Conservation (phyloP, 2,797 vertebrate species). For the Lerista edwardsae region DNA sequence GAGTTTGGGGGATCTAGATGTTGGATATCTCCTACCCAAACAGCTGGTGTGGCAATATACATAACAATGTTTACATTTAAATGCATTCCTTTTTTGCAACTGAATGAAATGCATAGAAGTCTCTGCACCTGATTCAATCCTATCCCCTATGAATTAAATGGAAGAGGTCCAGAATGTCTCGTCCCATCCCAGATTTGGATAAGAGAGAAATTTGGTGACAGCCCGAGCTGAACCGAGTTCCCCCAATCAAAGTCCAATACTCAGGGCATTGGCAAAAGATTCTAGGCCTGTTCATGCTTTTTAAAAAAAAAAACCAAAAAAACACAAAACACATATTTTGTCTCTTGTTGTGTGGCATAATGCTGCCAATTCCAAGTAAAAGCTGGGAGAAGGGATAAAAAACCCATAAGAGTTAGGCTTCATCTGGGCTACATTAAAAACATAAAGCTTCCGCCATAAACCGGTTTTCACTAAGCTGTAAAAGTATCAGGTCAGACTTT, state of each 20-base stretch:
- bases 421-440: neutral
- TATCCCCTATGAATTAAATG: too few relatives aligned
- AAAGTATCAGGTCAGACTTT: neutral
- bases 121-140: too few relatives aligned
- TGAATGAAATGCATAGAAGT: too few relatives aligned
- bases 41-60: too few relatives aligned
- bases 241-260: neutral
- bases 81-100: too few relatives aligned
- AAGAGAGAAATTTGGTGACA: too few relatives aligned
- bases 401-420: neutral
- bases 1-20: too few relatives aligned
- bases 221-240: neutral
- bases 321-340: neutral
- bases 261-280: neutral
- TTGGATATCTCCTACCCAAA: too few relatives aligned
- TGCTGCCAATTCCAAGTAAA: neutral
- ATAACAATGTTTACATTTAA: too few relatives aligned
- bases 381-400: neutral
- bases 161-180: too few relatives aligned
- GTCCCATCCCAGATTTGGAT: too few relatives aligned
- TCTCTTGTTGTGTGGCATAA: neutral
- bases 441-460: neutral
- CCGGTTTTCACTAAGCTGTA: neutral
- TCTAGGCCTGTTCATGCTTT: neutral
- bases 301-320: too few relatives aligned